Evolutionary conservation across 2,888 invertebrate genomes (phyloP).

Genomic region (Pimpla rufipes): DNA sequence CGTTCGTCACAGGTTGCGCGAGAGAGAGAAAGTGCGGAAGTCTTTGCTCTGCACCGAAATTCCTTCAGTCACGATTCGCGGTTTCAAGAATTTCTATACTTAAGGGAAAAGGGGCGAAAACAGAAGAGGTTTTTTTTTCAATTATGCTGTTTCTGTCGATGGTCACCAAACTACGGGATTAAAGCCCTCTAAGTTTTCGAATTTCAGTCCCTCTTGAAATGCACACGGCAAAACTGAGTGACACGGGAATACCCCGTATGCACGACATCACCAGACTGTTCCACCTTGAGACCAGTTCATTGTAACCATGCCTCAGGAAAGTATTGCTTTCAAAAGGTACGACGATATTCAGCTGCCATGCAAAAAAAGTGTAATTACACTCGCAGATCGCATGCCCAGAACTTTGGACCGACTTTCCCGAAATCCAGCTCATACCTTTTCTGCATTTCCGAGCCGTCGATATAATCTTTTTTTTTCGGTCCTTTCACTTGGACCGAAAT

Average conservation of each 20-base stretch:
- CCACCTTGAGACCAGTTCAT: slow-evolving; percentile 49
- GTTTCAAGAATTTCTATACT: slow-evolving; percentile 28
- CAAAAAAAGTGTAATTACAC: no score
- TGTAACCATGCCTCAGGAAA: slow-evolving; percentile 2
- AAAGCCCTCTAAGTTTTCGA: slow-evolving; percentile 19
- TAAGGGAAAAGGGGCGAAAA: neutral
- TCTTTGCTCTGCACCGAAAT: slow-evolving; percentile 14
- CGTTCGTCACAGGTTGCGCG: slow-evolving; percentile 16
- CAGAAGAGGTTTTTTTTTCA: neutral
- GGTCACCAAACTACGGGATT: slow-evolving; percentile 41
- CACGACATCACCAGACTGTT: slow-evolving; percentile 27
- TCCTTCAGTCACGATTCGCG: slow-evolving; percentile 23
- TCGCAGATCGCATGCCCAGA: no score
- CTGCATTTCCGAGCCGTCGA: neutral
- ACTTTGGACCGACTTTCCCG: no score
- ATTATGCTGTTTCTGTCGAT: slow-evolving; percentile 11
- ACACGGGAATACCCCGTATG: neutral
- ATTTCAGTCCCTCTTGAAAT: neutral
- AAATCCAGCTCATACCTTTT: neutral
- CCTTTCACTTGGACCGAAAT: neutral
- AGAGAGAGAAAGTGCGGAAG: slow-evolving; percentile 24
- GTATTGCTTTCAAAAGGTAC: neutral
- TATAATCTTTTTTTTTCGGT: neutral
- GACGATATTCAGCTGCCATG: no score
- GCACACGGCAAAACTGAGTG: neutral